Percentiles rank a stretch among this genome's conserved stretches.
Conservation (phyloP, 1,140 invertebrate genomes). For the Ridgeia piscesae region DNA sequence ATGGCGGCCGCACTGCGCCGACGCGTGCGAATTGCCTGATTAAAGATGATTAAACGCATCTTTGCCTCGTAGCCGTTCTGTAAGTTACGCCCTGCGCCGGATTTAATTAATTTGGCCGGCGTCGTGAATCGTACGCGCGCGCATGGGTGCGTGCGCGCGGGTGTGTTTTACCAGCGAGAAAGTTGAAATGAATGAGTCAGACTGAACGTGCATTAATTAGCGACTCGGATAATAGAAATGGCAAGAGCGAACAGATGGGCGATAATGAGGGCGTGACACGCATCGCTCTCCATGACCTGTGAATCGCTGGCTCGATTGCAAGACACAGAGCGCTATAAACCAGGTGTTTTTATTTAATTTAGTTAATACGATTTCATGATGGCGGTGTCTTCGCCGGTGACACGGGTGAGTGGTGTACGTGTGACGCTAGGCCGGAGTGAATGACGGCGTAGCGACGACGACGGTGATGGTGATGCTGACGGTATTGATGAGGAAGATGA, state of each 20-base stretch:
- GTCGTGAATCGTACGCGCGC: background rate
- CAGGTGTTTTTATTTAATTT: background rate
- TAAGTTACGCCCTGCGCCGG: background rate
- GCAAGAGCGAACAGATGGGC: background rate
- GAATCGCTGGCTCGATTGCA: background rate
- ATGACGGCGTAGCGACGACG: background rate
- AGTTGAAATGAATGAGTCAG: background rate
- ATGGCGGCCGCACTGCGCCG: background rate
- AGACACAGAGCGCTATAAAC: background rate
- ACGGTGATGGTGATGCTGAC: background rate
- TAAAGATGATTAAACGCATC: slow-evolving; percentile 1
- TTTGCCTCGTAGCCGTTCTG: background rate
- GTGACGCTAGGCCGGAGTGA: background rate
- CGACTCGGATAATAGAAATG: background rate
- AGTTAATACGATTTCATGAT: background rate
- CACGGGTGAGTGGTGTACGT: too few relatives aligned
- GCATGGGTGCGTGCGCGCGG: background rate
- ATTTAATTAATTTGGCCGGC: background rate
- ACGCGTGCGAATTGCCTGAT: slow-evolving; percentile 3
- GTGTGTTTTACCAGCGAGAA: background rate
- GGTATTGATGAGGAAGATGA: too few relatives aligned
- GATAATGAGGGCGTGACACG: background rate
- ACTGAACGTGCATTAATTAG: background rate
- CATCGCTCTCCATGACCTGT: background rate
- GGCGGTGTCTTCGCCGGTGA: background rate